A percentile compares a stretch with the other conserved stretches of the same genome.
phyloP scores from a whole-genome alignment of 2,797 vertebrate species.

The Ara ararauna region DNA sequence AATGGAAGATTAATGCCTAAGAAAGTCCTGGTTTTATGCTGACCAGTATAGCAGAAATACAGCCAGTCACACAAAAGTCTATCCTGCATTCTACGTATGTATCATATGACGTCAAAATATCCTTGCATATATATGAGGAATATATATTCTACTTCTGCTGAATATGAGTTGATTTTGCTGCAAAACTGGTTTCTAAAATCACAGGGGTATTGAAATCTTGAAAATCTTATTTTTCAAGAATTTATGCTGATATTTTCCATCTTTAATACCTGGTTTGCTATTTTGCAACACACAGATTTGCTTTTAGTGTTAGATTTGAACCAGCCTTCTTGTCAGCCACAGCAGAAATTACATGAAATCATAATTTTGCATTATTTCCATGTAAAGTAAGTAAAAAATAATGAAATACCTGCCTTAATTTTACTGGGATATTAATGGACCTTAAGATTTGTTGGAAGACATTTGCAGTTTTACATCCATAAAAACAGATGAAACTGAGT shows the following conservation, averaged over 20 bases:
- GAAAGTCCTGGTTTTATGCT: not conserved
- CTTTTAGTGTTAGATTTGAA: not conserved
- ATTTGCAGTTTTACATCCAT: not conserved
- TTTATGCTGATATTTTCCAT: not conserved
- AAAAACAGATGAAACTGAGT: not conserved
- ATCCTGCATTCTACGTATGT: not conserved
- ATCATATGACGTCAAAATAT: not conserved
- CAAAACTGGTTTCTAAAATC: not conserved
- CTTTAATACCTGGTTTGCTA: not conserved
- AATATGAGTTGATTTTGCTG: not conserved
- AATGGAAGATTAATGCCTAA: not conserved
- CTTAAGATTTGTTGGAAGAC: not conserved
- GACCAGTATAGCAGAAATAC: not conserved
- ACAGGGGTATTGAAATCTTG: not conserved
- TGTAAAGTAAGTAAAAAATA: not conserved
- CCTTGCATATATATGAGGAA: not conserved
- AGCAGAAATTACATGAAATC: not conserved
- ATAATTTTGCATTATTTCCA: not conserved
- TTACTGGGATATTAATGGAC: not conserved
- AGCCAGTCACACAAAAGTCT: not conserved
- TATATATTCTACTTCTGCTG: not conserved
- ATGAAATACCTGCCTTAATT: not conserved
- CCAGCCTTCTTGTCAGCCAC: not conserved
- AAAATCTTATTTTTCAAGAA: not conserved
- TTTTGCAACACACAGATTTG: not conserved